phyloP scores from a whole-genome alignment of 2,888 invertebrate species.

The Dasypolia templi region DNA sequence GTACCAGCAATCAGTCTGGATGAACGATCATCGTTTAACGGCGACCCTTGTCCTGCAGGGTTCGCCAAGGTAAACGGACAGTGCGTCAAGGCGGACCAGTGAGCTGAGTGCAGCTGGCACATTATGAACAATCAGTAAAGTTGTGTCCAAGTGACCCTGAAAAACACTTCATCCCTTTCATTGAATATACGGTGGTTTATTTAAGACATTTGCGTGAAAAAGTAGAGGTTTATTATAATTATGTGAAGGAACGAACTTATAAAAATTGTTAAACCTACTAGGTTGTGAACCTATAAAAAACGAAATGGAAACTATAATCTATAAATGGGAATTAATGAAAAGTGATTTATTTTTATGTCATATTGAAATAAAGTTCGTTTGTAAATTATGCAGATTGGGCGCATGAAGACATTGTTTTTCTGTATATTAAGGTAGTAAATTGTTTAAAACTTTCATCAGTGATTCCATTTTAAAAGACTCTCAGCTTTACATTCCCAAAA shows the following conservation, averaged over 20 bases:
- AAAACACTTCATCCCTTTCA: background rate
- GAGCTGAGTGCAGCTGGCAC: background rate
- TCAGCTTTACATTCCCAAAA: constrained; percentile 21
- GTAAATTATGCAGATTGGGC: background rate
- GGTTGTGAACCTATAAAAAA: constrained; percentile 4
- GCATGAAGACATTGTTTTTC: background rate
- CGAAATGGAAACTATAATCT: constrained; percentile 10
- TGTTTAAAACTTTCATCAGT: constrained; percentile 3
- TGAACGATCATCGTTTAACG: constrained; percentile 77
- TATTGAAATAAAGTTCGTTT: constrained; percentile 11
- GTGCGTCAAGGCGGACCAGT: constrained; percentile 73
- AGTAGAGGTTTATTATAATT: background rate
- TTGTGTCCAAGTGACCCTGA: background rate
- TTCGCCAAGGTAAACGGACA: constrained; percentile 75
- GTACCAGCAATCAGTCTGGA: constrained; percentile 69
- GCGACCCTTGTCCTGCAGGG: constrained; percentile 78
- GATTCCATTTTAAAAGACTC: background rate
- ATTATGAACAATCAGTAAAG: background rate
- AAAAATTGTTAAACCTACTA: background rate
- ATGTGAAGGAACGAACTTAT: background rate
- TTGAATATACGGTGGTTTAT: background rate
- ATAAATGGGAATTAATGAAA: background rate
- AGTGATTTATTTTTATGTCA: constrained; percentile 1
- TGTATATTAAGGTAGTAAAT: no score
- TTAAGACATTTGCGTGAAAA: constrained; percentile 1